Conservation (phyloP, 2,797 vertebrate genomes). For the Mormyrops boulengeri region DNA sequence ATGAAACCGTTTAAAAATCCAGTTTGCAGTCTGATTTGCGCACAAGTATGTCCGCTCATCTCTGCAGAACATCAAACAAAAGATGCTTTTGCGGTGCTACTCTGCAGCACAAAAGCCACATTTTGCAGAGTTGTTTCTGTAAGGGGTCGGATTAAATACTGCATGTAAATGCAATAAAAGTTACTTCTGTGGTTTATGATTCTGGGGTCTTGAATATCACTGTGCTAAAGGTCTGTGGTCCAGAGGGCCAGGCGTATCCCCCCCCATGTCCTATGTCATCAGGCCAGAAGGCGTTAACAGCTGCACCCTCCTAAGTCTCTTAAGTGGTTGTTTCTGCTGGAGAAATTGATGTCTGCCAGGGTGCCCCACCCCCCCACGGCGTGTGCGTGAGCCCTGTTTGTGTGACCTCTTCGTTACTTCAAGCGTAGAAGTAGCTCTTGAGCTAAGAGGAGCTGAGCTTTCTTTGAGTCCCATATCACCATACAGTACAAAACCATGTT, state of each 20-base stretch:
- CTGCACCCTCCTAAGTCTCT: slow-evolving; percentile 1
- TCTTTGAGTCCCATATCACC: not conserved
- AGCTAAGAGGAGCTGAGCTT: not conserved
- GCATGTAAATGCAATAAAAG: not conserved
- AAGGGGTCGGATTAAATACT: not conserved
- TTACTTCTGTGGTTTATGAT: not conserved
- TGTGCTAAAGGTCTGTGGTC: not conserved
- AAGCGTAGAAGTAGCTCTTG: not conserved
- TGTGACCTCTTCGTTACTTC: not conserved
- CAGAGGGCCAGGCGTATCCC: not conserved
- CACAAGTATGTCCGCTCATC: not conserved
- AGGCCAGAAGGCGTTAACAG: not conserved
- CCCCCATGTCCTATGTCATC: not conserved
- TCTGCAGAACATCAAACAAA: not conserved
- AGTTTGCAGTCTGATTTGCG: not conserved
- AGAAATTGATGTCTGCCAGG: not conserved
- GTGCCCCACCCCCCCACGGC: not conserved
- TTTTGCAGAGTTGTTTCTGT: not conserved
- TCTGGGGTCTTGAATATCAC: not conserved
- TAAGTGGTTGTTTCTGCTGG: not conserved
- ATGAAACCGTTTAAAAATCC: not conserved
- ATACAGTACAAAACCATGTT: not conserved
- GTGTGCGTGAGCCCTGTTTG: not conserved
- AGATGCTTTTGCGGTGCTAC: not conserved
- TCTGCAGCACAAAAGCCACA: not conserved